Base-by-base conservation (phyloP, 1,140 invertebrate species). In the Aethina tumida region DNA sequence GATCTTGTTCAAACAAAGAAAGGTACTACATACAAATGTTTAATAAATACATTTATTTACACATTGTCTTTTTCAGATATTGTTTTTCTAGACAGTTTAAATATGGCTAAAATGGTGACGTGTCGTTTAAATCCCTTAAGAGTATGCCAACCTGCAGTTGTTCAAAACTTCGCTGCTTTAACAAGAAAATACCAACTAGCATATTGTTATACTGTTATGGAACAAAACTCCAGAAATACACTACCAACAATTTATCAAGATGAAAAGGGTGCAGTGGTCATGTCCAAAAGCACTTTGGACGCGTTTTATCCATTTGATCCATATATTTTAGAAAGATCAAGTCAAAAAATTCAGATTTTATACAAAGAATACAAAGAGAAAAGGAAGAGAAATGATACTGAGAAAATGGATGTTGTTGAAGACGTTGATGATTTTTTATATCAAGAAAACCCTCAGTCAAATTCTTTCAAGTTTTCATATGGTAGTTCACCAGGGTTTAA, bases 161-260 rank as follows among this genome's bases (percentile, higher is more conserved):
- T 82, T 0, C 77, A 79, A 48, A 81, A 82, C 14, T 97, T 97
- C 66, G 84, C 89, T 2, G 77, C 79, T 0, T 73, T 92, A 4
- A 80, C 86, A 1, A 73, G 84, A 47, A 76, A 75, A n/a, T 84
- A 93, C 60, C 91, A 95, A 58, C 66, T 96, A 27, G 88, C 84
- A 3, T 95, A 94, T 64, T 96, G 91, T 64, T 83, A 91, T 59
- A 74, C 88, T 1, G 72, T 95, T 27, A 83, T 96, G 21, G 87
- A 95, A 53, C 75, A 79, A 41, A 96, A 96, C 65, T 66, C 74
- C 2, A 66, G 85, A 22, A 74, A 70, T 10, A 71, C 71, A 15
- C 55, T 90, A 25, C 73, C 76, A 2, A 67, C 63, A 8, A 67
- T 67, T 10, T 72, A 60, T 55, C 63, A 58, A 14, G 59, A 69